Evolutionary conservation across 2,113 vertebrate species (phyloP), one percentile per base, ranked within the genome.

Genomic region (Glaucidium brasilianum): DNA sequence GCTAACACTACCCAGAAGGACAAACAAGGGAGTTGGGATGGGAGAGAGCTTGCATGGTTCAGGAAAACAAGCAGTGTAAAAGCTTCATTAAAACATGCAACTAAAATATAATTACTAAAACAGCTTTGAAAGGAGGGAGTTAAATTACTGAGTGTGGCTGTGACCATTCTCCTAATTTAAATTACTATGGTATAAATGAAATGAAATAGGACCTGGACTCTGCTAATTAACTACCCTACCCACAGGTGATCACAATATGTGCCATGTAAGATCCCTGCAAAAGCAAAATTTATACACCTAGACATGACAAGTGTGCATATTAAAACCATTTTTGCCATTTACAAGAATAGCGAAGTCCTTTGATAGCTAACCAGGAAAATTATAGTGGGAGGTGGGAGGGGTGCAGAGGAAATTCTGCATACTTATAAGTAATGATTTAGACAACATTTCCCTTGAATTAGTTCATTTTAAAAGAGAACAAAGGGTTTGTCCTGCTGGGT

Each of bases 181-280:
- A 97, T 96, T 95, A 91, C 85, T 94, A 60, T 11, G 16, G n/a
- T 87, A 95, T 94, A 97, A 96, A 96, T 95, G 93, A 92, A 97
- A 97, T 96, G 5, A 97, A 97, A 97, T 79, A 91, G 85, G 88
- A 86, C 77, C 94, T 94, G 85, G 58, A 90, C 93, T 97, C 67
- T 15, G 39, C 94, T 98, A 98, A 98, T 98, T 97, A 98, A 94
- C 88, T 81, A 94, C 80, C 78, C 94, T 98, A 91, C 90, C 94
- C 95, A 97, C 97, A 97, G 97, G 97, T 98, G 96, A 98, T 98
- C 96, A 95, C 94, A 90, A 90, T 91, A 96, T 45, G 49, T 82
- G 89, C 85, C 11, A 19, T 26, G 74, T 45, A 90, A 89, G 97
- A 95, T 90, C 83, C 66, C 73, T 77, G 78, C 92, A 96, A 96